Percentiles rank a stretch among this genome's conserved stretches.
These are phyloP conservation scores for Solenopsis fugax DNA, from an alignment of 1,140 invertebrate species.

Conservation along the genomic window DNA sequence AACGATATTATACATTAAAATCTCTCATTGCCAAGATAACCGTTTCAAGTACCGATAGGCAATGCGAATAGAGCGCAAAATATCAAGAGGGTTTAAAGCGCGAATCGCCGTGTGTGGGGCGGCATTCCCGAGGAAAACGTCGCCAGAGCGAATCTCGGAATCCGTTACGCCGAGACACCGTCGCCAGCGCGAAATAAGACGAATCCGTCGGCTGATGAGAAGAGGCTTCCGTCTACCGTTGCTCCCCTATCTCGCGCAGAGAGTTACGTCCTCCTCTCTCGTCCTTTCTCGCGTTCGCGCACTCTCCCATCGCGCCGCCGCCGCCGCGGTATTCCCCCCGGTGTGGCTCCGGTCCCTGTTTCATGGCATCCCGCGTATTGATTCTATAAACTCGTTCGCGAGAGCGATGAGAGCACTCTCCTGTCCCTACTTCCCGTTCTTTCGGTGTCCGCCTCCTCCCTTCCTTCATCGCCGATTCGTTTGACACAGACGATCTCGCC, in stretches of 20 bases:
- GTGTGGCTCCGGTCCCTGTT: slow-evolving; percentile 27
- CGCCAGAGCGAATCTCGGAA: slow-evolving; percentile 29
- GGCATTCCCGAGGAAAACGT: slow-evolving; percentile 30
- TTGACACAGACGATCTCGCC: slow-evolving; percentile 23
- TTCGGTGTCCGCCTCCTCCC: background rate
- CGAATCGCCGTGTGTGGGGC: background rate
- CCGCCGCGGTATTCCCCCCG: background rate
- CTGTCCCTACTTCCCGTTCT: slow-evolving; percentile 17
- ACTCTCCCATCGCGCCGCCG: background rate
- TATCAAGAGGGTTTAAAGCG: background rate
- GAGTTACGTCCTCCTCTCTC: slow-evolving; percentile 31
- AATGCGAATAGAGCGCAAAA: slow-evolving; percentile 3
- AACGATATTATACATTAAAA: background rate
- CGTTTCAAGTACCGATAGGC: background rate
- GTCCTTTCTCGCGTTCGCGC: slow-evolving; percentile 32
- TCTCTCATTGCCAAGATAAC: background rate
- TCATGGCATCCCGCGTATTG: slow-evolving; percentile 59
- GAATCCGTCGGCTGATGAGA: slow-evolving; percentile 50
- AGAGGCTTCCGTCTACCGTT: slow-evolving; percentile 19
- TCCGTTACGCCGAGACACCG: slow-evolving; percentile 33
- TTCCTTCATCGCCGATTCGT: slow-evolving; percentile 23
- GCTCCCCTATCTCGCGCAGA: slow-evolving; percentile 15
- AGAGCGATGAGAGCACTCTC: slow-evolving; percentile 43
- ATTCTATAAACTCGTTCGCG: slow-evolving; percentile 69
- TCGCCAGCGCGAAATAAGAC: slow-evolving; percentile 45